These are phyloP conservation scores for Xylota sylvarum DNA, from an alignment of 2,888 invertebrate genomes.

Conservation along the genomic window DNA sequence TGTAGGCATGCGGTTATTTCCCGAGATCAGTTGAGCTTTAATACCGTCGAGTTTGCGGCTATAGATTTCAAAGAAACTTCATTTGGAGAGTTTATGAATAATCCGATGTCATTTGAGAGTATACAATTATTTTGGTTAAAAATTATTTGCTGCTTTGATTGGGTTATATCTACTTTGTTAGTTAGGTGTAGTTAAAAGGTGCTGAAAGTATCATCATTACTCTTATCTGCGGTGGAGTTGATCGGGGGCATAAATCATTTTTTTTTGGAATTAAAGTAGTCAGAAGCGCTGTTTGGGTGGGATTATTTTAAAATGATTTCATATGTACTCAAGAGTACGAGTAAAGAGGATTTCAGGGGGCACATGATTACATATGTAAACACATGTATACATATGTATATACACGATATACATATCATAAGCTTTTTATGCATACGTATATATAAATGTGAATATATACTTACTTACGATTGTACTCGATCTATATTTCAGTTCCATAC, in stretches of 20 bases:
- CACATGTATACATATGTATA: no score
- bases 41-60: conserved; percentile 6
- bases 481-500: no score
- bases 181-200: conserved; percentile 3
- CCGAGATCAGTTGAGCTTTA: conserved; percentile 29
- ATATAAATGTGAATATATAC: no score
- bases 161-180: conserved; percentile 9
- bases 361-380: no score
- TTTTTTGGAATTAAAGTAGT: conserved; percentile 23
- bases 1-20: conserved; percentile 8
- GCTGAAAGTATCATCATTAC: conserved; percentile 19
- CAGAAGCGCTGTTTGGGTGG: conserved; percentile 10
- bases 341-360: no score
- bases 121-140: background rate
- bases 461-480: no score
- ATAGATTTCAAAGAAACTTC: background rate
- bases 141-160: conserved; percentile 3
- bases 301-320: conserved; percentile 11
- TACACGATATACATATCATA: no score
- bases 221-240: conserved; percentile 19
- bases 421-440: no score
- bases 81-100: conserved; percentile 8
- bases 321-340: background rate
- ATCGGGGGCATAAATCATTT: conserved; percentile 29
- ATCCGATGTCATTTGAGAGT: conserved; percentile 5